Percentiles rank a stretch among this genome's conserved stretches.
Conservation (phyloP, 2,797 vertebrate genomes). For the Sebastes kiyomatsui region DNA sequence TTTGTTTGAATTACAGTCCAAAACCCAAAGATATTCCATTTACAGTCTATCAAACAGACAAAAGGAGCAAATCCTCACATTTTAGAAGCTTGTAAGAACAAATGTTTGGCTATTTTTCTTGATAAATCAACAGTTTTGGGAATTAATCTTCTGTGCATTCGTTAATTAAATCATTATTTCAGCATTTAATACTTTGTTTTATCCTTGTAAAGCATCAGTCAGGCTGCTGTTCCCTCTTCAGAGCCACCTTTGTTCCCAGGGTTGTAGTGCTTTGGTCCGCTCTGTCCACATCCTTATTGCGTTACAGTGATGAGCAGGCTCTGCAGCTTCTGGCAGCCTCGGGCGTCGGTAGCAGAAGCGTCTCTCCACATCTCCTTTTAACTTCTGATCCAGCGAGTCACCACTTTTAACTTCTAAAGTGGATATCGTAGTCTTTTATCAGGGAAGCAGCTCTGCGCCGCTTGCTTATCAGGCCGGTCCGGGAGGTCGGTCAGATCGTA, state of each 20-base stretch:
- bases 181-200: neutral
- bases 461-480: slow-evolving; percentile 51
- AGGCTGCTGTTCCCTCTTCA: neutral
- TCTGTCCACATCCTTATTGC: slow-evolving; percentile 31
- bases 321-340: slow-evolving; percentile 29
- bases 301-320: slow-evolving; percentile 6
- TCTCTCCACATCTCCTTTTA: slow-evolving; percentile 45
- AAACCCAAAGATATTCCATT: neutral
- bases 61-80: neutral
- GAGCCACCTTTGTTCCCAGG: neutral
- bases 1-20: neutral
- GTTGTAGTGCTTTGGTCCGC: neutral
- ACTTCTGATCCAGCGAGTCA: slow-evolving; percentile 60
- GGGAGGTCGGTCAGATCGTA: slow-evolving; percentile 53
- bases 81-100: neutral
- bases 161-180: neutral
- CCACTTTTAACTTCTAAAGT: slow-evolving; percentile 66
- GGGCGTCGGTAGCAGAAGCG: slow-evolving; percentile 2
- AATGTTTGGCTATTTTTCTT: neutral
- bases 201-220: neutral
- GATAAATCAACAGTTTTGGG: neutral
- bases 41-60: neutral
- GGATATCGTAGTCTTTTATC: slow-evolving; percentile 65
- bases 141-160: neutral
- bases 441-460: slow-evolving; percentile 39